These are phyloP conservation scores for Brachionus rotundiformis DNA, from an alignment of 1,140 invertebrate species.

Conservation along the genomic window DNA sequence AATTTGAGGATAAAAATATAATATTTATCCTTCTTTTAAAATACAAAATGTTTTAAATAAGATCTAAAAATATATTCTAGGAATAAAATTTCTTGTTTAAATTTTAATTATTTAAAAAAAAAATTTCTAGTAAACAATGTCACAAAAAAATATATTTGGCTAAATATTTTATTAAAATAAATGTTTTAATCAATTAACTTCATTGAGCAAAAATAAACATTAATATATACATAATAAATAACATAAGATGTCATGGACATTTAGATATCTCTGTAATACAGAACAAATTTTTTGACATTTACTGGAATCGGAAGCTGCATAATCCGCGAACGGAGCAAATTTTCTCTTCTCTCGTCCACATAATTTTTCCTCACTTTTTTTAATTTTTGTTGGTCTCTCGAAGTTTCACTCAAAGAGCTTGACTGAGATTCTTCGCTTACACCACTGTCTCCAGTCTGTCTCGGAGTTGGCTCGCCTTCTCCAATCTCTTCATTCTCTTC, in stretches of 20 bases:
- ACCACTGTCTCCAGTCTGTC: slow-evolving; percentile 5
- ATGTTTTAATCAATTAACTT: background rate
- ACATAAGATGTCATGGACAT: background rate
- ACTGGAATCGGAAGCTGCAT: background rate
- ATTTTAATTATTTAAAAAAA: too few relatives aligned
- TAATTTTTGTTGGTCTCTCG: background rate
- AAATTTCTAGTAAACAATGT: too few relatives aligned
- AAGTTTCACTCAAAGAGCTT: background rate
- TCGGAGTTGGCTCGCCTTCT: background rate
- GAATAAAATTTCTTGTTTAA: too few relatives aligned
- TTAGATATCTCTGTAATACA: slow-evolving; percentile 42
- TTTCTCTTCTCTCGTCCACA: background rate
- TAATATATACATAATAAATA: background rate
- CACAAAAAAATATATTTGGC: too few relatives aligned
- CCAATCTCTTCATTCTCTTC: background rate
- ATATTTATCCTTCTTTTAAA: too few relatives aligned
- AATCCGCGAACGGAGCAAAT: background rate
- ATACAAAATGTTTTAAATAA: too few relatives aligned
- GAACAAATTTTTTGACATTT: slow-evolving; percentile 29
- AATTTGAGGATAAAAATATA: too few relatives aligned
- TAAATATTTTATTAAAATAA: background rate
- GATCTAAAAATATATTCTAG: too few relatives aligned
- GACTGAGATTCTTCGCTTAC: slow-evolving; percentile 23
- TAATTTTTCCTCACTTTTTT: background rate
- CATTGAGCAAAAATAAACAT: background rate